These are phyloP conservation scores for Stigmatopora argus DNA, from an alignment of 2,113 vertebrate genomes.

Conservation along the genomic window DNA sequence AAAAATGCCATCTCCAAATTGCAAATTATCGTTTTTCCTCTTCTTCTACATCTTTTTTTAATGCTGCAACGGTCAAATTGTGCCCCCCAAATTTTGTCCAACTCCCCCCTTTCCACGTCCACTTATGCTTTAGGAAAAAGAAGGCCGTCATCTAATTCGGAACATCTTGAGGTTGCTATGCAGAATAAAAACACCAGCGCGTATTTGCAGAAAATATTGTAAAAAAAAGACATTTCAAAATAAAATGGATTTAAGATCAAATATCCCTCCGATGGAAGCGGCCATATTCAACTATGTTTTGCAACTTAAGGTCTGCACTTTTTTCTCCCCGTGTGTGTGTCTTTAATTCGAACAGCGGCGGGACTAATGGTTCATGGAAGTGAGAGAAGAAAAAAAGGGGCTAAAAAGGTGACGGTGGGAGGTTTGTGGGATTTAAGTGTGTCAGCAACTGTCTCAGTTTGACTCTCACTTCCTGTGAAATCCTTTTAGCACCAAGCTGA, in stretches of 20 bases:
- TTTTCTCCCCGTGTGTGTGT: neutral
- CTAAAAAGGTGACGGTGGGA: slow-evolving; percentile 7
- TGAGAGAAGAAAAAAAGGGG: neutral
- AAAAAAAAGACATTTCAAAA: neutral
- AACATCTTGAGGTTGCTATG: slow-evolving; percentile 8
- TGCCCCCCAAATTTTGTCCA: neutral
- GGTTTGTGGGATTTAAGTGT: slow-evolving; percentile 16
- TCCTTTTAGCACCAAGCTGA: slow-evolving; percentile 10
- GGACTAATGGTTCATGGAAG: neutral
- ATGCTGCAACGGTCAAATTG: neutral
- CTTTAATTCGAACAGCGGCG: neutral
- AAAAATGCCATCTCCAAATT: no score
- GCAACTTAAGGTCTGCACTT: neutral
- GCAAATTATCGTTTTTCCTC: no score
- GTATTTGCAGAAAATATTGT: neutral
- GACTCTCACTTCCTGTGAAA: slow-evolving; percentile 13
- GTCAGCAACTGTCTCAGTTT: slow-evolving; percentile 12
- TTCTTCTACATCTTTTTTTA: no score
- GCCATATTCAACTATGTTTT: neutral
- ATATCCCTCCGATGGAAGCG: neutral
- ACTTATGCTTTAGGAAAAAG: neutral
- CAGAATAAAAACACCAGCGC: slow-evolving; percentile 8
- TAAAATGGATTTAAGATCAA: slow-evolving; percentile 2
- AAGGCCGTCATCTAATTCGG: neutral
- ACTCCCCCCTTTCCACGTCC: neutral